These are phyloP conservation scores for Caenorhabditis remanei DNA, from an alignment of 1,140 invertebrate species.

Conservation along the genomic window DNA sequence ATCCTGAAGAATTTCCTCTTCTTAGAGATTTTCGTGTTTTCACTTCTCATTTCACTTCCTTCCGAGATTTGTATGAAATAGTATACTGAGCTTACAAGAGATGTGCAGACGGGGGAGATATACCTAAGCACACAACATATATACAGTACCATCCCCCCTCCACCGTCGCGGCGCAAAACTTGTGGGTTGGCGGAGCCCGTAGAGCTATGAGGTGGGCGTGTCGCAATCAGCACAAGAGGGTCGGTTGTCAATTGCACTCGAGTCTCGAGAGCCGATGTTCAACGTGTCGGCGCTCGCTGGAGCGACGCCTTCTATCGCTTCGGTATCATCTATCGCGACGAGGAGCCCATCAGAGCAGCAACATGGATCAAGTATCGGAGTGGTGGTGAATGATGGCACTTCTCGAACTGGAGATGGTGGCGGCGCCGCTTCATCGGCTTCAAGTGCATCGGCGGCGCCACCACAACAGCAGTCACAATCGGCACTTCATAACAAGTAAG, in stretches of 20 bases:
- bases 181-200: conserved; percentile 45
- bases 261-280: conserved; percentile 62
- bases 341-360: conserved; percentile 36
- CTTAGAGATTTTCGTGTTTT: neutral
- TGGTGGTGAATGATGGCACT: conserved; percentile 47
- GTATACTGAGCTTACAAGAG: conserved; percentile 53
- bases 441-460: conserved; percentile 48
- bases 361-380: conserved; percentile 43
- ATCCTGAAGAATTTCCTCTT: too few species aligned
- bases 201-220: conserved; percentile 38
- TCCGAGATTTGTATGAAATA: conserved; percentile 49
- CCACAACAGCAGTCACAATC: conserved; percentile 53
- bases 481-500: conserved; percentile 55
- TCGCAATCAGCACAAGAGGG: conserved; percentile 52
- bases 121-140: conserved; percentile 32
- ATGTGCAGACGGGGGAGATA: neutral
- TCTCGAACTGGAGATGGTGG: conserved; percentile 51
- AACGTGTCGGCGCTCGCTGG: conserved; percentile 59
- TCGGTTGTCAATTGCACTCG: conserved; percentile 62
- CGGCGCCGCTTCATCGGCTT: conserved; percentile 49
- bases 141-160: conserved; percentile 33
- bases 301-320: conserved; percentile 49
- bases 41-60: neutral
- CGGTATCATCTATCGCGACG: conserved; percentile 24
- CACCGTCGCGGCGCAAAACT: neutral